Base-by-base conservation (phyloP, 1,140 invertebrate genomes). In the Zaprionus ornatus region DNA sequence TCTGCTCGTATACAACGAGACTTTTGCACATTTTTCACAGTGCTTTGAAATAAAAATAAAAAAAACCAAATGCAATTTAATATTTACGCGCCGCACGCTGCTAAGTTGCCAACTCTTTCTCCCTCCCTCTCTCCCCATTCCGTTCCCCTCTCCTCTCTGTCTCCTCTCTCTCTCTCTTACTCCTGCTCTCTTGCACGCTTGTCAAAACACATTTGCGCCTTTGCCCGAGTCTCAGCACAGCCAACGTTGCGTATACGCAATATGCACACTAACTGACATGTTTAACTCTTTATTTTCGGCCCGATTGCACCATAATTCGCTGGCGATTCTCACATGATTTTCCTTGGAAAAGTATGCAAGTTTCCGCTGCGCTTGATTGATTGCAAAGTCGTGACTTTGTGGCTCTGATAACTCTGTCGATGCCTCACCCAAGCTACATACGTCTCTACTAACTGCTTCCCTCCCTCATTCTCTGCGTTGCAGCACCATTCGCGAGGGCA, bases 401-500 rank as follows among this genome's bases (percentile, higher is more conserved):
- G 0, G 1, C 37, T 40, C 37, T 40, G 4, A n/a, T 40, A n/a
- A n/a, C 37, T 52, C 19, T 4, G 45, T 21, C 3, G n/a, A 7
- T 21, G n/a, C 17, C 13, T 25, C 6, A 27, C 12, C 21, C 13
- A 23, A 13, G 13, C 21, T 23, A 15, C n/a, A 25, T 54, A n/a
- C n/a, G n/a, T 54, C 10, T 12, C 12, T 4, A 23, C 23, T 54
- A 48, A 48, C 17, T 54, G 0, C 12, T 21, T 25, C 21, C 4
- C 23, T 25, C 4, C 2, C 10, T 15, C 19, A 5, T 21, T 13
- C 17, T 23, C 4, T 17, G 40, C 12, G 6, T 80, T 91, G 78
- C 77, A 93, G 94, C 56, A 93, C 93, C 61, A 94, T 96, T 19
- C 94, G 96, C 50, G 96, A 97, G 91, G 96, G 96, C 13, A 97